Evolutionary conservation across 2,888 invertebrate genomes (phyloP).

Genomic region (Lycocerus yunnanus): DNA sequence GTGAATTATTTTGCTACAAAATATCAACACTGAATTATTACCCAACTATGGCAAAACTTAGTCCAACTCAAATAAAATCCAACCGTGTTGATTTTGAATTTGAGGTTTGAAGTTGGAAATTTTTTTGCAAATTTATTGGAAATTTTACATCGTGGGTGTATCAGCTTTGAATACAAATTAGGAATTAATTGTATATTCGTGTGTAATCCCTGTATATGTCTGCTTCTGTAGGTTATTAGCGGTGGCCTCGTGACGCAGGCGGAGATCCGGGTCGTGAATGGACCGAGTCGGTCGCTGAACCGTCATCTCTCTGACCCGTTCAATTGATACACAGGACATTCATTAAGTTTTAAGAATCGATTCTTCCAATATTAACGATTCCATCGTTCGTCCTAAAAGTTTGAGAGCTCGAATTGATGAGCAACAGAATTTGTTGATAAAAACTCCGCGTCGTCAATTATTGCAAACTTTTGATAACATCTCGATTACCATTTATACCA

Average conservation of each 20-base stretch:
- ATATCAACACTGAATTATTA: no score
- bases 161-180: slow-evolving; percentile 3
- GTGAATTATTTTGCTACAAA: no score
- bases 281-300: slow-evolving; percentile 41
- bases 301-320: slow-evolving; percentile 36
- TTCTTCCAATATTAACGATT: background rate
- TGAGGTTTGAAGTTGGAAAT: background rate
- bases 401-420: background rate
- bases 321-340: background rate
- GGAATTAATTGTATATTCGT: background rate
- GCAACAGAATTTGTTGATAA: background rate
- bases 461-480: background rate
- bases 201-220: background rate
- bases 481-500: no score
- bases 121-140: background rate
- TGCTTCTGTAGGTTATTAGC: slow-evolving; percentile 26
- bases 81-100: background rate
- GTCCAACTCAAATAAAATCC: background rate
- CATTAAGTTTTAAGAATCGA: background rate
- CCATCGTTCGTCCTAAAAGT: background rate
- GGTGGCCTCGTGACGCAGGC: slow-evolving; percentile 41
- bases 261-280: slow-evolving; percentile 40
- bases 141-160: background rate
- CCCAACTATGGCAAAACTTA: background rate
- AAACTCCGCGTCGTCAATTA: background rate